Percentiles rank a stretch among this genome's conserved stretches.
phyloP scores from a whole-genome alignment of 2,113 vertebrate genomes.

The Corythornis vintsioides region DNA sequence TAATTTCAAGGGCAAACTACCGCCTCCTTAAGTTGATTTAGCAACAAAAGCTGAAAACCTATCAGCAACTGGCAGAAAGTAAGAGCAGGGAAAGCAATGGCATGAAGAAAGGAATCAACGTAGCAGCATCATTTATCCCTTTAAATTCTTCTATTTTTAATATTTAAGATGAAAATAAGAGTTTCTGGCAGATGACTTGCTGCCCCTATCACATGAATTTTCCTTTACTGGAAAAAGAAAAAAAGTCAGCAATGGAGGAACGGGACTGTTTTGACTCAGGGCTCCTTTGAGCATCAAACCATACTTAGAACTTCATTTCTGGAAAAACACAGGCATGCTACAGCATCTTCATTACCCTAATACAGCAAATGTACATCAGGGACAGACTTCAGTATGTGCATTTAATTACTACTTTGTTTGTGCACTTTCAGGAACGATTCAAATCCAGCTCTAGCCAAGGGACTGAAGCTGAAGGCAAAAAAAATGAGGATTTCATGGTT shows the following conservation, averaged over 20 bases:
- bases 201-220: rapidly evolving
- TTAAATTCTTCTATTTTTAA: background rate
- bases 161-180: background rate
- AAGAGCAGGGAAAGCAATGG: background rate
- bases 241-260: background rate
- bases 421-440: rapidly evolving
- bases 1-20: background rate
- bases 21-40: background rate
- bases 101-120: background rate
- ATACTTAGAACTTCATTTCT: background rate
- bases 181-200: background rate
- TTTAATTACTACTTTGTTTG: background rate
- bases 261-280: background rate
- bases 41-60: background rate
- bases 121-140: background rate
- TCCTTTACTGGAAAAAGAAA: background rate
- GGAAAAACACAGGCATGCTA: background rate
- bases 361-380: background rate
- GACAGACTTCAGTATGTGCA: background rate
- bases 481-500: background rate
- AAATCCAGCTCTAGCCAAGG: background rate
- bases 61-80: background rate
- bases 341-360: background rate
- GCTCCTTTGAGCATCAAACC: background rate
- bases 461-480: background rate